These are phyloP conservation scores for Phorcus lineatus DNA, from an alignment of 2,888 invertebrate genomes.

Conservation along the genomic window DNA sequence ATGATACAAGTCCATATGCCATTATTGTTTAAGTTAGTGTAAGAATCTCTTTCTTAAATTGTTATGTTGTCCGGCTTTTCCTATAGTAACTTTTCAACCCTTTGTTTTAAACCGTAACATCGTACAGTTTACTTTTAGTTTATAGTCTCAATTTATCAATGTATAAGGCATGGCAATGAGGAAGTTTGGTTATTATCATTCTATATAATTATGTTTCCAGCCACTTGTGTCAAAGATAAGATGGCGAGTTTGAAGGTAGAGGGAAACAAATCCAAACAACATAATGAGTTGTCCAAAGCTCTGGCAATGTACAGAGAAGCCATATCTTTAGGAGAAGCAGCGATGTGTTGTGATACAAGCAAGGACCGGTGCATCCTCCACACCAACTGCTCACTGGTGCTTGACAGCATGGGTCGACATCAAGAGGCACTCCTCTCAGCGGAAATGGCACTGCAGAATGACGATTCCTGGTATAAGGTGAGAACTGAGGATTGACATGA, in stretches of 20 bases:
- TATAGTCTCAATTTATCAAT: too few species aligned
- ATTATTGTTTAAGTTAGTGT: too few species aligned
- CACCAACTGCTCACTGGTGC: constrained; percentile 52
- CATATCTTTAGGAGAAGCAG: constrained; percentile 35
- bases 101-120: not conserved
- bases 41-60: too few species aligned
- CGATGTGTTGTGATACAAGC: constrained; percentile 38
- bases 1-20: too few species aligned
- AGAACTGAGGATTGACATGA: not conserved
- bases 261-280: constrained; percentile 47
- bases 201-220: constrained; percentile 22
- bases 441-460: constrained; percentile 39
- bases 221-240: constrained; percentile 36
- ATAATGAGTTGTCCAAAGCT: constrained; percentile 40
- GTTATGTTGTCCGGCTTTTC: too few species aligned
- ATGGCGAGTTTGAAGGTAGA: constrained; percentile 42
- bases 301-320: constrained; percentile 44
- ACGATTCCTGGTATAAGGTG: constrained; percentile 48
- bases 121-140: too few species aligned
- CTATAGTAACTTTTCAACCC: not conserved
- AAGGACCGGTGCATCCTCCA: constrained; percentile 51
- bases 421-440: constrained; percentile 45
- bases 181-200: not conserved
- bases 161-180: not conserved
- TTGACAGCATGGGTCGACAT: constrained; percentile 32